Evolutionary conservation across 2,797 vertebrate species (phyloP).

Genomic region (Hapalemur alaotrensis): DNA sequence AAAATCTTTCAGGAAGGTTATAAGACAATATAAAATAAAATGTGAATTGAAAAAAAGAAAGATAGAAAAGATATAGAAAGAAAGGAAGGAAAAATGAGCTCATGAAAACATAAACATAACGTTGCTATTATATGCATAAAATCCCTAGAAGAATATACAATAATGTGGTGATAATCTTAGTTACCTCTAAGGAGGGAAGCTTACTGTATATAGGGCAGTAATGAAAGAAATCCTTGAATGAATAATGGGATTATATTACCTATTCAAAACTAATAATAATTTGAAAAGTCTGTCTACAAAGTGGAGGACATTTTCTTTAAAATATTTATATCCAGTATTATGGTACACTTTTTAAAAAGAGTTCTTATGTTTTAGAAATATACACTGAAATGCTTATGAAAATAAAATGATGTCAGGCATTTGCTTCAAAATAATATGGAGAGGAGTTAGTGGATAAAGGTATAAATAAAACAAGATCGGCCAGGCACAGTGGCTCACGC

Average conservation of each 20-base stretch:
- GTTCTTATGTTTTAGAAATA: not conserved
- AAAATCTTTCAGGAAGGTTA: not conserved
- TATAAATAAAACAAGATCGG: not conserved
- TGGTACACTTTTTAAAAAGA: not conserved
- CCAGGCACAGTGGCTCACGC: no score
- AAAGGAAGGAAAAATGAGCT: not conserved
- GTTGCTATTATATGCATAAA: not conserved
- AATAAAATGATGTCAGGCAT: not conserved
- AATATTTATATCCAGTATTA: not conserved
- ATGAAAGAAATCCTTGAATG: not conserved
- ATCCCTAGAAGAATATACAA: not conserved
- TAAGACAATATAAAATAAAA: not conserved
- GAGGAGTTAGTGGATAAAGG: not conserved
- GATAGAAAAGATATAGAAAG: not conserved
- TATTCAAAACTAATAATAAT: not conserved
- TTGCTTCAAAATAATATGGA: not conserved
- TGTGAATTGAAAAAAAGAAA: not conserved
- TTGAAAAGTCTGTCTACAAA: not conserved
- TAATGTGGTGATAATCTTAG: not conserved
- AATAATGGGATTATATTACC: not conserved
- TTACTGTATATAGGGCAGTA: no score
- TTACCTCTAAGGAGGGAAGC: not conserved
- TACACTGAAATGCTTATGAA: not conserved
- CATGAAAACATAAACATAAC: not conserved
- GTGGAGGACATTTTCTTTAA: not conserved